Conservation (phyloP, 2,113 vertebrate species). For the Notarius quadriscutis region DNA sequence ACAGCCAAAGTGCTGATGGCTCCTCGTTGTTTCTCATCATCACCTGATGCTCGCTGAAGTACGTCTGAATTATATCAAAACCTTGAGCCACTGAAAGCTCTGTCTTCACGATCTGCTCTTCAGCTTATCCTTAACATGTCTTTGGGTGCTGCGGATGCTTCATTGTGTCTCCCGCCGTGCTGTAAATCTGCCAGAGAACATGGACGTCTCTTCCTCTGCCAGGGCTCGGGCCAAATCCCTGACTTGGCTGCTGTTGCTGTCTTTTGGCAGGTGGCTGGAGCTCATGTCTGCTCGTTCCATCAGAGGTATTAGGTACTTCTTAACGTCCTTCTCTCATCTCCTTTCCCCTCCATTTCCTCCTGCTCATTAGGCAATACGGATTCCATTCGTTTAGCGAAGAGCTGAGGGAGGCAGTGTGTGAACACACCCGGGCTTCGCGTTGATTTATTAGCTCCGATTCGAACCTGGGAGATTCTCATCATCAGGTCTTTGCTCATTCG, state of each 20-base stretch:
- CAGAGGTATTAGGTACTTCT: constrained; percentile 64
- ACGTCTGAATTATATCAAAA: constrained; percentile 16
- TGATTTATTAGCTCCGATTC: constrained; percentile 71
- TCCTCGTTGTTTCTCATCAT: constrained; percentile 54
- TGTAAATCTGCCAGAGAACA: constrained; percentile 62
- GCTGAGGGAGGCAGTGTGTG: constrained; percentile 55
- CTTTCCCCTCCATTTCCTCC: constrained; percentile 32
- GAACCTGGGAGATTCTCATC: constrained; percentile 60
- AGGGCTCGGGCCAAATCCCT: constrained; percentile 54
- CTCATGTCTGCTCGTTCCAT: constrained; percentile 66
- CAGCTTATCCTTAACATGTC: constrained; percentile 51
- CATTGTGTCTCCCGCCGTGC: constrained; percentile 47
- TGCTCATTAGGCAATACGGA: constrained; percentile 67
- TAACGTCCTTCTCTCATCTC: constrained; percentile 44
- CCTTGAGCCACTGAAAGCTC: constrained; percentile 11
- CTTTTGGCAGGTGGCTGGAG: constrained; percentile 58
- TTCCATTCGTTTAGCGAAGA: constrained; percentile 69
- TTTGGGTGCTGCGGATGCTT: constrained; percentile 40
- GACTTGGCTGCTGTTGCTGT: constrained; percentile 44
- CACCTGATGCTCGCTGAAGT: constrained; percentile 41
- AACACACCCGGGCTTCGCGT: constrained; percentile 53
- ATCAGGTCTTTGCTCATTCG: constrained; percentile 50
- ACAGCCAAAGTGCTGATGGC: constrained; percentile 39
- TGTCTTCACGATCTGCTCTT: constrained; percentile 48
- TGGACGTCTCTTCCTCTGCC: constrained; percentile 42